Evolutionary conservation across 2,113 vertebrate genomes (phyloP), one percentile per base, ranked within the genome.

Genomic region (Terrapene triunguis): DNA sequence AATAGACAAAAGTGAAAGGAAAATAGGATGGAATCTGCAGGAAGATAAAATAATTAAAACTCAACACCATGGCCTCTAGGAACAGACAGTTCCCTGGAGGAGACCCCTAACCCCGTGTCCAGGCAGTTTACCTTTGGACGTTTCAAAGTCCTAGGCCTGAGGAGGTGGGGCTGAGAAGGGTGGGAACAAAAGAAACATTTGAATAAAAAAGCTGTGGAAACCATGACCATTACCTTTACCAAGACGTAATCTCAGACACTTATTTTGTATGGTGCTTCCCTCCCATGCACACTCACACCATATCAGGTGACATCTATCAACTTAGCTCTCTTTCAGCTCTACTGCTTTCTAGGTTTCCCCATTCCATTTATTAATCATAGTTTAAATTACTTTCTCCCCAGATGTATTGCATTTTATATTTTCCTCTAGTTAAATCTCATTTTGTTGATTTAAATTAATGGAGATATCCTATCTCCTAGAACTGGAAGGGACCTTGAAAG

Each of bases 361-460:
- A 86, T 13, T 85, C 83, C 6, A 44, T 14, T 3, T 94, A 74
- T 57, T 92, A 95, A 89, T 48, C 44, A 44, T 32, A 69, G 29
- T 89, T 93, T 92, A 59, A 76, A 54, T 89, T 38, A 50, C 95
- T 88, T 81, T 6, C 85, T 35, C 82, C 79, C 14, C 27, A 93
- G 85, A 91, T 80, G 1, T 16, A 48, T 38, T 48, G 32, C 93
- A 72, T 50, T 62, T 69, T 84, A 35, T 48, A 89, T 86, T 89
- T 84, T 93, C 90, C 44, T 48, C 35, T 84, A 78, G 21, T 72
- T 80, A 86, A 62, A 55, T 19, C 79, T 94, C 86, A 42, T 88
- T 88, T 74, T 84, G 14, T 27, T 69, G 62, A 24, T n/a, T n/a
- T n/a, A n/a, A n/a, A n/a, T n/a, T n/a, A n/a, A n/a, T n/a, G n/a